Evolutionary conservation across 2,797 vertebrate species (phyloP), one percentile per base, ranked within the genome.

Genomic region (Capromys pilorides): DNA sequence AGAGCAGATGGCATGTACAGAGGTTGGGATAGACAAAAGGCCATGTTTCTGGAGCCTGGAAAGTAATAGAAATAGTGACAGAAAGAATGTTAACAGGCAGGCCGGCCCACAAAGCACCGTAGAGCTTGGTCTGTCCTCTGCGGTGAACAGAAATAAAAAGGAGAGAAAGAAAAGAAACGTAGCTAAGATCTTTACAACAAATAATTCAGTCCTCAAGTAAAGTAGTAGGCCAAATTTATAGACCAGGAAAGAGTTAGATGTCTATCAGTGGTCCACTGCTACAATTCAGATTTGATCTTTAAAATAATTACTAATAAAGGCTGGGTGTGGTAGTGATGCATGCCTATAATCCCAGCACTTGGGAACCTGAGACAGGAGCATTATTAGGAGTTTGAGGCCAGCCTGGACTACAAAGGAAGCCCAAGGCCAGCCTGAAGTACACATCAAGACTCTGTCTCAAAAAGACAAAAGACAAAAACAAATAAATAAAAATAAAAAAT

Each of bases 281-380:
- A 33, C 22, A 90, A 22, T 85, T 45, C 33, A 85, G 39, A 3
- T 79, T 78, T 36, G 51, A 9, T 71, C 71, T 81, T 69, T 95
- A 0, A 61, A 89, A 26, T 31, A 90, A 71, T 28, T 19, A 54
- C 28, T 86, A 77, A 85, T 18, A 57, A 57, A 57, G 16, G 54
- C 16, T 1, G 3, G 13, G 14, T 18, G 54, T 57, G 16, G 54
- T 18, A 14, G 14, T 45, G 45, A 45, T 18, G 16, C 54, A 57
- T 57, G 54, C 54, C 54, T 57, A 57, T 57, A 57, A 57, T 57
- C 54, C 54, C 54, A 57, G 54, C 54, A 4, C 54, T 57, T 57
- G 54, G 54, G 54, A 57, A 14, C 4, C 54, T 57, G 54, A 57
- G 16, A 14, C 54, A 57, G 54, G 54, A 57, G 54, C 13, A 57